Conservation (phyloP, 2,888 invertebrate genomes). For the Polydesmus complanatus region DNA sequence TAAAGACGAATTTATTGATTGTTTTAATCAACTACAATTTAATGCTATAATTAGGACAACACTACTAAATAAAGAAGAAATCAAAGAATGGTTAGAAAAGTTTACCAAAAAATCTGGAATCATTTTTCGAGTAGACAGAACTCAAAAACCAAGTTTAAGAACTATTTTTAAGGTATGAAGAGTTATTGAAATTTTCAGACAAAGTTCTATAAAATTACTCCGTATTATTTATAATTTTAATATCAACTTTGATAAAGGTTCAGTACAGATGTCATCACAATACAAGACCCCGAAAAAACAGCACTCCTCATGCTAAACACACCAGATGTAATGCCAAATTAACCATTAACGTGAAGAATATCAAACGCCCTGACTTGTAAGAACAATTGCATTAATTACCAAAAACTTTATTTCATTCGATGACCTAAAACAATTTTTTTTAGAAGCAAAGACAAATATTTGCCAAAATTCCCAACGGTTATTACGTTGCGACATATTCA, state of each 20-base stretch:
- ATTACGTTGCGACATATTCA: not conserved
- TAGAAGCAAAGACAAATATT: not conserved
- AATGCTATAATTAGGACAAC: not conserved
- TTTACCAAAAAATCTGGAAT: not conserved
- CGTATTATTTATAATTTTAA: too few relatives aligned
- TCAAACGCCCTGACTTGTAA: not conserved
- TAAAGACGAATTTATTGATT: not conserved
- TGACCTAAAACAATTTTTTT: not conserved
- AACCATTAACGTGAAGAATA: not conserved
- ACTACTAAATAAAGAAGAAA: not conserved
- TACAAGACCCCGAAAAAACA: not conserved
- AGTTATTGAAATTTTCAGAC: not conserved
- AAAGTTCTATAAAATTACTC: not conserved
- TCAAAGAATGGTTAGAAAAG: not conserved
- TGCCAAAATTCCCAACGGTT: not conserved
- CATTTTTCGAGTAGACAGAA: not conserved
- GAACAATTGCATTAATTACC: not conserved
- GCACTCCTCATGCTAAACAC: not conserved
- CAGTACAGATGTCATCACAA: not conserved
- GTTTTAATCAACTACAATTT: not conserved
- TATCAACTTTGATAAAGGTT: too few relatives aligned
- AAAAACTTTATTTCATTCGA: not conserved
- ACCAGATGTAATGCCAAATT: not conserved
- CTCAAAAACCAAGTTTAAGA: not conserved
- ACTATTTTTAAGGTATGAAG: not conserved